phyloP scores from a whole-genome alignment of 2,113 vertebrate genomes.

The Sus scrofa region DNA sequence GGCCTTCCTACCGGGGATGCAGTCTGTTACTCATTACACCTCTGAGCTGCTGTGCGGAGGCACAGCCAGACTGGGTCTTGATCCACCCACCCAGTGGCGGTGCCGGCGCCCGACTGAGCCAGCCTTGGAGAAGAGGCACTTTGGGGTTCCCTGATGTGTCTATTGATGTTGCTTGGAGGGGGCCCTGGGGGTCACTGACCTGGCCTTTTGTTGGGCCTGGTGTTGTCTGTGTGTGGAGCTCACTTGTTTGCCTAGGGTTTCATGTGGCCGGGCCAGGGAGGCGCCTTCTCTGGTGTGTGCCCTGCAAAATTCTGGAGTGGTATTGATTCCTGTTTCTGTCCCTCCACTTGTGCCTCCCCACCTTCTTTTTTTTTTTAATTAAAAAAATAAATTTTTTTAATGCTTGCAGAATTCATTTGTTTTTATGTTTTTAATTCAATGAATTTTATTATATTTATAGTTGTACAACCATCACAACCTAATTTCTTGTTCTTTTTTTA shows the following conservation, averaged over 20 bases:
- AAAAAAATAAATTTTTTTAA: too few relatives aligned
- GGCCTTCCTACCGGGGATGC: background rate
- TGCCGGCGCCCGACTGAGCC: background rate
- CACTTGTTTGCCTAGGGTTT: background rate
- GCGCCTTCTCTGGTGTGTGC: background rate
- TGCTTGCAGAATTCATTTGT: too few relatives aligned
- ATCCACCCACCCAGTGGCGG: too few relatives aligned
- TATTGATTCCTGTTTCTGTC: background rate
- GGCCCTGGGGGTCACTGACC: background rate
- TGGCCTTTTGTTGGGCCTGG: background rate
- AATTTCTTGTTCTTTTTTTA: too few relatives aligned
- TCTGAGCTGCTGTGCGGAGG: background rate
- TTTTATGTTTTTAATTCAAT: too few relatives aligned
- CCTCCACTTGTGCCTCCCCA: rapidly evolving
- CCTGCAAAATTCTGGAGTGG: background rate
- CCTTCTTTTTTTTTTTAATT: too few relatives aligned
- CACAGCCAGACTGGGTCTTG: background rate
- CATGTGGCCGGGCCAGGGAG: background rate
- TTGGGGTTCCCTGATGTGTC: background rate
- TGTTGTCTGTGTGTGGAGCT: background rate
- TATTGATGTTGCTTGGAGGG: background rate
- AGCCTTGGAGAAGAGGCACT: background rate
- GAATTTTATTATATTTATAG: too few relatives aligned
- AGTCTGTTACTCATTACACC: too few relatives aligned
- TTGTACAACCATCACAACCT: too few relatives aligned